These are phyloP conservation scores for Junco hyemalis DNA, from an alignment of 2,113 vertebrate genomes.

Conservation along the genomic window DNA sequence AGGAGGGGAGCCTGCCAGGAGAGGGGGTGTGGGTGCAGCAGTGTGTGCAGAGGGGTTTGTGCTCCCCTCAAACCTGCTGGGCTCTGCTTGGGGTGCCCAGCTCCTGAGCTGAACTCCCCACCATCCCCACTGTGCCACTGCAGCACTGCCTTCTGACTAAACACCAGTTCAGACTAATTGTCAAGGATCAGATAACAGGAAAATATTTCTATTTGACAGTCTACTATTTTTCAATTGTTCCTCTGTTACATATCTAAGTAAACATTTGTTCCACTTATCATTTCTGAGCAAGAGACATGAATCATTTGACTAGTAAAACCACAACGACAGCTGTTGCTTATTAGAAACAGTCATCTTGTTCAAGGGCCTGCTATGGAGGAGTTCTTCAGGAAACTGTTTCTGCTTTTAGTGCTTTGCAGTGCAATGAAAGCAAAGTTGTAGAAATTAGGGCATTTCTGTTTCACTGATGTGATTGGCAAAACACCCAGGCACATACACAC, in stretches of 20 bases:
- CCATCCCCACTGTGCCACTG: background rate
- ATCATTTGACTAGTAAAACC: constrained; percentile 81
- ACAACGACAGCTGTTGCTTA: constrained; percentile 82
- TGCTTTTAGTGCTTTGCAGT: constrained; percentile 60
- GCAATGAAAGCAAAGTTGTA: constrained; percentile 38
- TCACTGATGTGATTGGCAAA: constrained; percentile 24
- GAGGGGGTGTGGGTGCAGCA: background rate
- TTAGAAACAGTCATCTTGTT: constrained; percentile 80
- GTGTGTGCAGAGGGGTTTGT: background rate
- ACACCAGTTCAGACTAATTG: constrained; percentile 64
- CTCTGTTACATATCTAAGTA: constrained; percentile 81
- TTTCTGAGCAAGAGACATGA: constrained; percentile 85
- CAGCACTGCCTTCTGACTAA: background rate
- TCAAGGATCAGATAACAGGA: constrained; percentile 73
- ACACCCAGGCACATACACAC: background rate
- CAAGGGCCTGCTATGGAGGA: constrained; percentile 66
- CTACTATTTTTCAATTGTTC: constrained; percentile 75
- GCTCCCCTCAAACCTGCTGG: background rate
- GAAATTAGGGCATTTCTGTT: constrained; percentile 56
- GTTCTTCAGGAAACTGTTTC: constrained; percentile 69
- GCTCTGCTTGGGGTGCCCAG: background rate
- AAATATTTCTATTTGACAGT: constrained; percentile 75
- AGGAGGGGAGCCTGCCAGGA: background rate
- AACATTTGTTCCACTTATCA: constrained; percentile 89
- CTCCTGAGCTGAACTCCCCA: background rate